Conservation (phyloP, 2,797 vertebrate genomes). For the Scarus forsteni region DNA sequence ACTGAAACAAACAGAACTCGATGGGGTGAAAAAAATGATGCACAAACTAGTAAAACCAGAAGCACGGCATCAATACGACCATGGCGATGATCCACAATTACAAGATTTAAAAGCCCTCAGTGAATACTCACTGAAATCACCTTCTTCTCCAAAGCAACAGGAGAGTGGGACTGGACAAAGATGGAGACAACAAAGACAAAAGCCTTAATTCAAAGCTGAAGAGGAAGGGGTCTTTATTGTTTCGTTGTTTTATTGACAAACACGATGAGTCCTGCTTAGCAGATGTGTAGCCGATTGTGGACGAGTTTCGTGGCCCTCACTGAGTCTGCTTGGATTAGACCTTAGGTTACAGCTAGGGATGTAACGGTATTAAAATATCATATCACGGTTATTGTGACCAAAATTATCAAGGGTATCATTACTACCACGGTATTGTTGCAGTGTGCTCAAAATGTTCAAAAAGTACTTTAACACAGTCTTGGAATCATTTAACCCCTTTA, state of each 20-base stretch:
- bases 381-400: too few relatives aligned
- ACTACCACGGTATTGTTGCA: too few relatives aligned
- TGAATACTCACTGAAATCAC: conserved; percentile 90
- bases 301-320: neutral
- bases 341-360: neutral
- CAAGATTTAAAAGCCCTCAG: conserved; percentile 72
- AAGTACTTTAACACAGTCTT: too few relatives aligned
- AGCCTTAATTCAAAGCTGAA: conserved; percentile 70
- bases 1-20: conserved; percentile 18
- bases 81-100: conserved; percentile 66
- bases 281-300: neutral
- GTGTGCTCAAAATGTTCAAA: too few relatives aligned
- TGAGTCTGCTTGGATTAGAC: neutral
- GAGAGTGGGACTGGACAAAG: conserved; percentile 87
- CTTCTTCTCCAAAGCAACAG: conserved; percentile 90
- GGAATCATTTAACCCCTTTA: too few relatives aligned
- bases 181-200: conserved; percentile 82
- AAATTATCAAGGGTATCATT: too few relatives aligned
- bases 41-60: conserved; percentile 46
- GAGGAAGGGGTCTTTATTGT: conserved; percentile 9
- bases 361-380: too few relatives aligned
- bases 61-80: conserved; percentile 60
- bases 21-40: conserved; percentile 50
- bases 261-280: neutral
- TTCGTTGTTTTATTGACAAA: neutral